Conservation (phyloP, 2,113 vertebrate genomes). For the Hyla sarda region DNA sequence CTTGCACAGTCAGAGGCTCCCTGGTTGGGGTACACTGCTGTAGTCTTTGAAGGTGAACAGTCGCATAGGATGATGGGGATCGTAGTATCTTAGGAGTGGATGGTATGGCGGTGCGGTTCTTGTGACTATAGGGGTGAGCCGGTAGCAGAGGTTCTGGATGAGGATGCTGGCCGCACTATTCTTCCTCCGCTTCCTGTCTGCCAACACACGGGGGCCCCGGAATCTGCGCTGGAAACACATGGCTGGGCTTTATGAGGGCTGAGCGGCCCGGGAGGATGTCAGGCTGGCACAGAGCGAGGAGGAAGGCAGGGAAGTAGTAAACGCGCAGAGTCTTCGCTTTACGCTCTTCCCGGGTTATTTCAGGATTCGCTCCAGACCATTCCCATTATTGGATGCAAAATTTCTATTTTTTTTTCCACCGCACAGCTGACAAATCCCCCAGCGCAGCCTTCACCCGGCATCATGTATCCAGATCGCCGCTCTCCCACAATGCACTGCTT, state of each 20-base stretch:
- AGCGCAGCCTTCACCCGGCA: no score
- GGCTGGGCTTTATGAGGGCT: conserved; percentile 7
- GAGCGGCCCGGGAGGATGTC: conserved; percentile 15
- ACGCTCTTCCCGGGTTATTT: conserved; percentile 10
- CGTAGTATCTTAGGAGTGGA: no score
- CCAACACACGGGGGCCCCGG: conserved; percentile 28
- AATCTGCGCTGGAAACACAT: not conserved
- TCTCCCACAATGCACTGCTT: no score
- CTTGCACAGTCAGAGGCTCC: no score
- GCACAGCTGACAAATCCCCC: no score
- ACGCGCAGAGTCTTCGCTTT: conserved; percentile 37
- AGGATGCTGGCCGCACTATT: conserved; percentile 40
- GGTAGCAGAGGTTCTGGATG: conserved; percentile 20
- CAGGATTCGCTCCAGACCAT: conserved; percentile 18
- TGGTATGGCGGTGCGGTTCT: not conserved
- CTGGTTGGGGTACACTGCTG: no score
- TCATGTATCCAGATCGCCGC: no score
- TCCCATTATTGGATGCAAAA: conserved; percentile 21
- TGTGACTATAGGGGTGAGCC: not conserved
- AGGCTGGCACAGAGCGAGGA: conserved; percentile 40
- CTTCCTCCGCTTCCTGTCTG: conserved; percentile 59
- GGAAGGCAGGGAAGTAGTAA: conserved; percentile 51
- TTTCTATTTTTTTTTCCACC: no score
- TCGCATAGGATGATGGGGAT: no score
- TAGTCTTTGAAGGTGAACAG: no score